Percentiles rank a stretch among this genome's conserved stretches.
These are phyloP conservation scores for Hyperoplus immaculatus DNA, from an alignment of 2,797 vertebrate species.

Conservation along the genomic window DNA sequence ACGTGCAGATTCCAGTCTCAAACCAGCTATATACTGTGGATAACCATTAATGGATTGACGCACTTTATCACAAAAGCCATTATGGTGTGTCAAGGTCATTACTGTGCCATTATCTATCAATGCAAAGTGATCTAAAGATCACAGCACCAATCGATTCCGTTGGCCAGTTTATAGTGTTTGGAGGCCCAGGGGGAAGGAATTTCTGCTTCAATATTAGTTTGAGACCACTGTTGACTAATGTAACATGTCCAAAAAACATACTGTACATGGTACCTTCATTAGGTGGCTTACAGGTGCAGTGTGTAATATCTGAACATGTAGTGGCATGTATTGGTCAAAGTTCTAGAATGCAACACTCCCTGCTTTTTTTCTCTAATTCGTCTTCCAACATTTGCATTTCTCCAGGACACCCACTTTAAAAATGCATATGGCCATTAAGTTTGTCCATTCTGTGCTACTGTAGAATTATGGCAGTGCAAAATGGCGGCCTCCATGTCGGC, in stretches of 20 bases:
- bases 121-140: slow-evolving; percentile 30
- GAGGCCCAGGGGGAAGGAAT: neutral
- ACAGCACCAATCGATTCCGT: slow-evolving; percentile 18
- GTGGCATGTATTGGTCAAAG: too few relatives aligned
- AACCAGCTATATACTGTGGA: neutral
- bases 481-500: too few relatives aligned
- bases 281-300: neutral
- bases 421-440: too few relatives aligned
- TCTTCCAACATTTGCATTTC: too few relatives aligned
- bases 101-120: slow-evolving; percentile 48
- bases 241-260: neutral
- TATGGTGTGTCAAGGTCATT: slow-evolving; percentile 50
- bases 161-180: neutral
- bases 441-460: too few relatives aligned
- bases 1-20: neutral
- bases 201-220: neutral
- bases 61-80: slow-evolving; percentile 46
- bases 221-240: neutral
- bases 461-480: too few relatives aligned
- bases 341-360: too few relatives aligned
- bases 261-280: neutral
- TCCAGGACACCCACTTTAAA: too few relatives aligned
- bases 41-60: slow-evolving; percentile 50
- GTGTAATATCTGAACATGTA: too few relatives aligned
- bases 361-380: too few relatives aligned